Conservation (phyloP, 2,888 invertebrate species). For the Nomada lathburiana region DNA sequence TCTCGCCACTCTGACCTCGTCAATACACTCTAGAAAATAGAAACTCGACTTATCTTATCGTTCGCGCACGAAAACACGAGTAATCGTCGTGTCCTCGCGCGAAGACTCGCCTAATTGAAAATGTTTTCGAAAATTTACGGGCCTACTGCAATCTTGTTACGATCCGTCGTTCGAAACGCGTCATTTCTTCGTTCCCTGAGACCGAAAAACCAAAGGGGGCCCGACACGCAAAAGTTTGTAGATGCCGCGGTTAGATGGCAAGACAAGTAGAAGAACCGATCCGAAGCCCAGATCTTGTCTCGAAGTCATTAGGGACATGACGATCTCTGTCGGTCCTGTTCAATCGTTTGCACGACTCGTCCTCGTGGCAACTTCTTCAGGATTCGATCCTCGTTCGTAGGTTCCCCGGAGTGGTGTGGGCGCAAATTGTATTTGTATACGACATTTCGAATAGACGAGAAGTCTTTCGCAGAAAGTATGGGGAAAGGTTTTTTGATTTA, state of each 20-base stretch:
- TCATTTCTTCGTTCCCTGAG: conserved; percentile 7
- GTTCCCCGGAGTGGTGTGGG: neutral
- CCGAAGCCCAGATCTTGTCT: conserved; percentile 77
- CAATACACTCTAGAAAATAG: too few species aligned
- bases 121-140: conserved; percentile 56
- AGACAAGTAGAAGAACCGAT: conserved; percentile 50
- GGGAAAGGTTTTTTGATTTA: too few species aligned
- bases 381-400: neutral
- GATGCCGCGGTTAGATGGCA: conserved; percentile 73
- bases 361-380: conserved; percentile 30
- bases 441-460: too few species aligned
- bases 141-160: conserved; percentile 65
- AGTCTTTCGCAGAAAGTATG: too few species aligned
- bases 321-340: conserved; percentile 71
- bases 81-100: conserved; percentile 36
- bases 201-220: conserved; percentile 55
- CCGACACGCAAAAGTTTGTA: conserved; percentile 74
- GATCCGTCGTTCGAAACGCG: conserved; percentile 62
- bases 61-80: conserved; percentile 41
- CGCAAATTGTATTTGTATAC: neutral
- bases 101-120: conserved; percentile 64
- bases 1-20: too few species aligned
- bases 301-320: conserved; percentile 80
- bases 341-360: conserved; percentile 16
- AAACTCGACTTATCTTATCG: conserved; percentile 3